A percentile compares a stretch with the other conserved stretches of the same genome.
Conservation (phyloP, 1,140 invertebrate species). For the Ephestia elutella region DNA sequence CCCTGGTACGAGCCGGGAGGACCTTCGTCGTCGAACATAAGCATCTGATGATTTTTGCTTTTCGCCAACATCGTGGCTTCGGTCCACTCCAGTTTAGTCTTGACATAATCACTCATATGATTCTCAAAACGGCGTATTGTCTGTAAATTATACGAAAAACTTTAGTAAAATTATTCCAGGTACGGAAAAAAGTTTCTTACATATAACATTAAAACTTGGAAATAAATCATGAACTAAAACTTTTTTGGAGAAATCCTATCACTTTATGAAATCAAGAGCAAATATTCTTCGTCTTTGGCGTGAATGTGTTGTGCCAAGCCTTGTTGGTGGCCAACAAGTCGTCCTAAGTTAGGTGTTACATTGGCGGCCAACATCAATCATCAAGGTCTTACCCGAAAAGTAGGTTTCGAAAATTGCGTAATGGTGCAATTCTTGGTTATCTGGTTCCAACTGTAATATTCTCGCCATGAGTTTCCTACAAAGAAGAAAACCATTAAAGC, state of each 20-base stretch:
- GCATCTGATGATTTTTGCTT: conserved; percentile 34
- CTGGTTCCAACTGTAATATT: not conserved
- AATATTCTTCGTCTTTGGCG: too few species aligned
- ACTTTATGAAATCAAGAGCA: too few species aligned
- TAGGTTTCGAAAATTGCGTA: not conserved
- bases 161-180: too few species aligned
- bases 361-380: too few species aligned
- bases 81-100: conserved; percentile 48
- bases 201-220: too few species aligned
- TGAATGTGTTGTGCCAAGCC: too few species aligned
- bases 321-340: too few species aligned
- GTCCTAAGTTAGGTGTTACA: too few species aligned
- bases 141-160: not conserved
- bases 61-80: conserved; percentile 36
- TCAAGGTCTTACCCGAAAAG: not conserved
- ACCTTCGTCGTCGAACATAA: conserved; percentile 51
- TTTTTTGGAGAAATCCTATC: too few species aligned
- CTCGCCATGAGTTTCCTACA: not conserved
- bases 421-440: not conserved
- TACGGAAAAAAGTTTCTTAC: too few species aligned
- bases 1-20: conserved; percentile 27
- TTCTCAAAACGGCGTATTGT: conserved; percentile 31
- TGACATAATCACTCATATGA: conserved; percentile 55
- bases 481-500: too few species aligned
- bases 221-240: too few species aligned